Evolutionary conservation across 2,888 invertebrate species (phyloP).

Genomic region (Argynnis bischoffii): DNA sequence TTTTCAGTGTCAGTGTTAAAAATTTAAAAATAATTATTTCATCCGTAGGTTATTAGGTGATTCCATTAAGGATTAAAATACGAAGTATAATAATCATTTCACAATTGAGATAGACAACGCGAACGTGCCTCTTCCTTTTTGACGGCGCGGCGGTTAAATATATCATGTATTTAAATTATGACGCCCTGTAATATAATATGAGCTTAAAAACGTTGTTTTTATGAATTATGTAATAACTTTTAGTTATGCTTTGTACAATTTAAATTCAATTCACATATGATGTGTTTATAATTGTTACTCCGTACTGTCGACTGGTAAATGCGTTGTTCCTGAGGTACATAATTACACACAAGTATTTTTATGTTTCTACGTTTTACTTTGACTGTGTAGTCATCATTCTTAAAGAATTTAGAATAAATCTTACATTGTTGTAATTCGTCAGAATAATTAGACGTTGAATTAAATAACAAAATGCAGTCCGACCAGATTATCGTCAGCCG

Average conservation of each 20-base stretch:
- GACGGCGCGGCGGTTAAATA: background rate
- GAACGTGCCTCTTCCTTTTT: background rate
- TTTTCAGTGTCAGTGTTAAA: too few species aligned
- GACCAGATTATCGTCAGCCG: background rate
- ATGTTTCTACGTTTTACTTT: conserved; percentile 10
- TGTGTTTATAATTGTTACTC: conserved; percentile 19
- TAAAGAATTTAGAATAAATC: conserved; percentile 7
- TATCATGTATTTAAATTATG: background rate
- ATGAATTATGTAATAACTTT: conserved; percentile 19
- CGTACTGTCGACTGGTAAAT: conserved; percentile 14
- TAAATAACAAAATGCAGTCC: background rate
- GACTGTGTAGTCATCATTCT: background rate
- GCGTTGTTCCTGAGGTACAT: conserved; percentile 13
- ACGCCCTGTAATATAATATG: background rate
- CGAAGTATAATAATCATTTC: too few species aligned
- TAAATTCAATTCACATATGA: conserved; percentile 26
- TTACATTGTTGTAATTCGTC: background rate
- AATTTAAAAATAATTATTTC: too few species aligned
- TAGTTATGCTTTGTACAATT: conserved; percentile 13
- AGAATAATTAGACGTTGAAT: conserved; percentile 5
- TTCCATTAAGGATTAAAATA: too few species aligned
- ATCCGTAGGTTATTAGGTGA: too few species aligned
- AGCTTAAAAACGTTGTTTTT: conserved; percentile 2
- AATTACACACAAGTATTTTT: conserved; percentile 16
- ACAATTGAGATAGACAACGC: background rate